Percentiles rank a stretch among this genome's conserved stretches.
Conservation (phyloP, 2,888 invertebrate genomes). For the Stramonita haemastoma region DNA sequence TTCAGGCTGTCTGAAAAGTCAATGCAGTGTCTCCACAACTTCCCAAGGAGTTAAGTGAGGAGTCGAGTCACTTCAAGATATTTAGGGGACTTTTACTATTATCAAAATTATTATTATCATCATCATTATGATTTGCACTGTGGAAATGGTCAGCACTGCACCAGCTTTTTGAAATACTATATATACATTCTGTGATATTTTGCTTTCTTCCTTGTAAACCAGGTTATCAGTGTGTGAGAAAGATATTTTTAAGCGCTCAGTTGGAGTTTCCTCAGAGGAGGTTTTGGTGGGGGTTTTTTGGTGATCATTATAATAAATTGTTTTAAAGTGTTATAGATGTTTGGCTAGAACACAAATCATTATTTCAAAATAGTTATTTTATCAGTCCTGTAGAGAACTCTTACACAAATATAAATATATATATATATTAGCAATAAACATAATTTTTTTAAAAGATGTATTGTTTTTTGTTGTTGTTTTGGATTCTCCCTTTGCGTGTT, state of each 20-base stretch:
- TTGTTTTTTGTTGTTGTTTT: not conserved
- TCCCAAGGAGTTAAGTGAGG: no score
- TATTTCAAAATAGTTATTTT: not conserved
- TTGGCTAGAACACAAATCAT: conserved; percentile 22
- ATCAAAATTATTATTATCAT: not conserved
- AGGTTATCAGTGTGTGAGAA: not conserved
- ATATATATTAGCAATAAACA: not conserved
- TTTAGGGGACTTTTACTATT: not conserved
- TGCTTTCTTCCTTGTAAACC: not conserved
- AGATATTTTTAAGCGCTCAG: not conserved
- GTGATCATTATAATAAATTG: not conserved
- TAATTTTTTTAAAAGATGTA: not conserved
- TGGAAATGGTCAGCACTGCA: conserved; percentile 15
- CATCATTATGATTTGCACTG: not conserved
- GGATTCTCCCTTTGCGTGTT: not conserved
- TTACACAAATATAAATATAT: not conserved
- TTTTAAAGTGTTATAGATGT: not conserved
- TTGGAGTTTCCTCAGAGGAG: not conserved
- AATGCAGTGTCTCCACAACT: no score
- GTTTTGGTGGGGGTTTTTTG: not conserved
- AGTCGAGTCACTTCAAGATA: no score
- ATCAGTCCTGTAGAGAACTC: not conserved
- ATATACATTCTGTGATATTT: conserved; percentile 24
- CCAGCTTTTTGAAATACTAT: not conserved
- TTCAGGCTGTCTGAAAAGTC: no score